phyloP scores from a whole-genome alignment of 2,797 vertebrate species.

The Neosilurus hyrtlii region DNA sequence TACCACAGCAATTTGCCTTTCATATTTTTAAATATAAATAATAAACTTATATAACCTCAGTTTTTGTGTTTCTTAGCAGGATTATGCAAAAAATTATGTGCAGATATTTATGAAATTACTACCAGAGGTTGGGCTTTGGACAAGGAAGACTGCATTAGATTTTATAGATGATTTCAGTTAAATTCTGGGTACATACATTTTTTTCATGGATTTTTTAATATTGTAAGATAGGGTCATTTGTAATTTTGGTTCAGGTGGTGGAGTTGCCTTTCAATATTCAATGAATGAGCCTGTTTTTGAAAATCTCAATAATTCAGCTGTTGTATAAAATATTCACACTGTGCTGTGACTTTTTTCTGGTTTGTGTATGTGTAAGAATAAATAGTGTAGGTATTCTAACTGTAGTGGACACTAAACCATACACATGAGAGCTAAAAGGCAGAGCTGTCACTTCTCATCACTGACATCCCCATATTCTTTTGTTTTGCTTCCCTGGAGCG shows the following conservation, averaged over 20 bases:
- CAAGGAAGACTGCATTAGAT: too few species aligned
- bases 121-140: too few species aligned
- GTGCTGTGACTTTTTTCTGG: not conserved
- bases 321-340: not conserved
- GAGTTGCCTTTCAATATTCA: not conserved
- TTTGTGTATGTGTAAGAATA: not conserved
- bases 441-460: not conserved
- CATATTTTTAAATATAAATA: not conserved
- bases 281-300: not conserved
- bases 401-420: not conserved
- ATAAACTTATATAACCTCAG: too few species aligned
- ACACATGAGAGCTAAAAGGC: not conserved
- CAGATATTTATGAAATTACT: too few species aligned
- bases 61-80: too few species aligned
- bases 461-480: not conserved
- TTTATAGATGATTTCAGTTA: too few species aligned
- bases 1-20: not conserved
- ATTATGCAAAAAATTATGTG: too few species aligned
- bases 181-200: too few species aligned
- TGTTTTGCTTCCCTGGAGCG: not conserved
- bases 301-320: not conserved
- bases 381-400: not conserved
- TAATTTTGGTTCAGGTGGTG: too few species aligned
- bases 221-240: too few species aligned
- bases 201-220: too few species aligned